Conservation (phyloP, 2,888 invertebrate genomes). For the Lypha dubia region DNA sequence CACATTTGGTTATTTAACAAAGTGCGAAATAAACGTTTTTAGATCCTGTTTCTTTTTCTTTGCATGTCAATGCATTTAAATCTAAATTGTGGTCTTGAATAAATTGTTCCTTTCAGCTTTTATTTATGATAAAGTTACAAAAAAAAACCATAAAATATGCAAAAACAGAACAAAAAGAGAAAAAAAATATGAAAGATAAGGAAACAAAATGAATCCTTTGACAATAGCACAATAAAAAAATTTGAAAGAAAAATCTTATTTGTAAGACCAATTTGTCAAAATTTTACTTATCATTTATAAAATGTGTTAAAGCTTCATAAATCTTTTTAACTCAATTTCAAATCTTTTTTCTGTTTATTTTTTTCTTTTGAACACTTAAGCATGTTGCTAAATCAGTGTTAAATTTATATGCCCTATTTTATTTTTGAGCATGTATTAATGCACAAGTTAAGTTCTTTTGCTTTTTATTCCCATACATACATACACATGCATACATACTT, state of each 20-base stretch:
- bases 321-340: constrained; percentile 55
- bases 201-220: constrained; percentile 35
- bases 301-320: constrained; percentile 71
- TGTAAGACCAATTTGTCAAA: constrained; percentile 71
- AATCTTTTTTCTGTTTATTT: constrained; percentile 35
- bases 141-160: constrained; percentile 31
- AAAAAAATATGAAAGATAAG: not conserved
- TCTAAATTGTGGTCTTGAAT: constrained; percentile 30
- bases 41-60: not conserved
- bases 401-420: constrained; percentile 59
- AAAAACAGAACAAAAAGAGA: not conserved
- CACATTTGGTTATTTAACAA: not conserved
- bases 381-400: constrained; percentile 55
- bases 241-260: constrained; percentile 54
- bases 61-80: constrained; percentile 25
- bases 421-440: constrained; percentile 31
- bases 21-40: not conserved
- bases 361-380: constrained; percentile 47
- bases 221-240: constrained; percentile 26
- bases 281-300: constrained; percentile 60
- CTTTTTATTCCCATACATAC: constrained; percentile 22
- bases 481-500: not conserved
- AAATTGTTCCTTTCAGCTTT: constrained; percentile 25
- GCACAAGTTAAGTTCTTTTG: not conserved
- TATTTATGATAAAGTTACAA: constrained; percentile 10